Evolutionary conservation across 2,888 invertebrate genomes (phyloP).

Genomic region (Metalampra italica): DNA sequence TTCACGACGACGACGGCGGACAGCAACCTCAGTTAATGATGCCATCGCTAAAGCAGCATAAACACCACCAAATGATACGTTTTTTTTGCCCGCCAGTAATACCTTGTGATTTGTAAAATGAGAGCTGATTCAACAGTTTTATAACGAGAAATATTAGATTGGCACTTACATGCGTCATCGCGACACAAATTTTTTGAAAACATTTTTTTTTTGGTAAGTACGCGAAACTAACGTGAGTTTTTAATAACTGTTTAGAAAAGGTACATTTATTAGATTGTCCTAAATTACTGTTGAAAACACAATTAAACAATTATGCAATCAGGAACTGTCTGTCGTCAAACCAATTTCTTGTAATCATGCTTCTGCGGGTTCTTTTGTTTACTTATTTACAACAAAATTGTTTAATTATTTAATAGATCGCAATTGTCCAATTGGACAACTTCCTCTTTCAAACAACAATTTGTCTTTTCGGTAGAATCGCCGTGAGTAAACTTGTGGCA

Average conservation of each 20-base stretch:
- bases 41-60: conserved; percentile 23
- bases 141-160: neutral
- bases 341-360: conserved; percentile 19
- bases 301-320: conserved; percentile 6
- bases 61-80: conserved; percentile 31
- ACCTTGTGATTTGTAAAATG: conserved; percentile 41
- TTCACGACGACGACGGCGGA: no score
- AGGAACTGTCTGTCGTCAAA: conserved; percentile 9
- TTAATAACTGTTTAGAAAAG: neutral
- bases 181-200: no score
- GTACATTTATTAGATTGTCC: no score
- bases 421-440: conserved; percentile 44
- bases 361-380: conserved; percentile 24
- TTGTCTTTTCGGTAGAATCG: conserved; percentile 38
- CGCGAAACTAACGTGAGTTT: neutral
- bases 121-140: conserved; percentile 12
- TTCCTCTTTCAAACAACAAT: conserved; percentile 25
- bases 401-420: conserved; percentile 52
- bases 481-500: conserved; percentile 27
- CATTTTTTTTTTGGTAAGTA: neutral
- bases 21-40: neutral
- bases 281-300: no score
- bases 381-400: conserved; percentile 24
- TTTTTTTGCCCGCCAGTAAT: conserved; percentile 26
- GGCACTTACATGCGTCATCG: no score